A percentile compares a stretch with the other conserved stretches of the same genome.
phyloP scores from a whole-genome alignment of 2,888 invertebrate species.

The Cephus nigrinus region DNA sequence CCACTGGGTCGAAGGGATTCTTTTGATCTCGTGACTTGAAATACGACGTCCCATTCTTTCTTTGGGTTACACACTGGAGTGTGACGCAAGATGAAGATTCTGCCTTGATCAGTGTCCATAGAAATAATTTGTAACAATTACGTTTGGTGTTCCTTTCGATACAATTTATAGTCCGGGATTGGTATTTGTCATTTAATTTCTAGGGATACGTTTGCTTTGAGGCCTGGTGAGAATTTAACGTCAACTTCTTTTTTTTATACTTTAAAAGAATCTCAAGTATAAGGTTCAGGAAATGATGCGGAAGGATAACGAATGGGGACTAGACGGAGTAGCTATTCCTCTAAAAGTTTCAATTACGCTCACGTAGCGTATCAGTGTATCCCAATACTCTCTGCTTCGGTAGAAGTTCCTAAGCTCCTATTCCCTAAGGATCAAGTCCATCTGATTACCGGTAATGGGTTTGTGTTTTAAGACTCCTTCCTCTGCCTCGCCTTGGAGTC shows the following conservation, averaged over 20 bases:
- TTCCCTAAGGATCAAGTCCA: slow-evolving; percentile 46
- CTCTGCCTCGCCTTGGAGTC: background rate
- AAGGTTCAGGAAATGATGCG: background rate
- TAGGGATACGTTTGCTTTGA: no score
- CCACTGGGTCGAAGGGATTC: background rate
- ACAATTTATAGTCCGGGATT: background rate
- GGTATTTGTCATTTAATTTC: background rate
- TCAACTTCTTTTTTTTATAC: background rate
- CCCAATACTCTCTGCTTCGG: slow-evolving; percentile 8
- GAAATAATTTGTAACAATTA: background rate
- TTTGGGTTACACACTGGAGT: background rate
- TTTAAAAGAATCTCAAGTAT: background rate
- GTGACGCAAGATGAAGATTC: background rate
- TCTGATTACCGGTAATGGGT: slow-evolving; percentile 53
- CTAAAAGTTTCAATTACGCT: slow-evolving; percentile 46
- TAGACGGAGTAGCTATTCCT: background rate
- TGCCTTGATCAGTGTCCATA: background rate
- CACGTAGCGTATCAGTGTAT: slow-evolving; percentile 37
- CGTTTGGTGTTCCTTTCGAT: background rate
- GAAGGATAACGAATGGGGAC: background rate
- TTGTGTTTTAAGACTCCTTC: slow-evolving; percentile 45
- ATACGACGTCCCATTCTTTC: background rate
- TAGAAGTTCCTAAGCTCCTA: slow-evolving; percentile 23
- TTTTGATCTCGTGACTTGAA: background rate
- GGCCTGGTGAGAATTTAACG: background rate